phyloP scores from a whole-genome alignment of 2,113 vertebrate genomes.

The Catharus minimus region DNA sequence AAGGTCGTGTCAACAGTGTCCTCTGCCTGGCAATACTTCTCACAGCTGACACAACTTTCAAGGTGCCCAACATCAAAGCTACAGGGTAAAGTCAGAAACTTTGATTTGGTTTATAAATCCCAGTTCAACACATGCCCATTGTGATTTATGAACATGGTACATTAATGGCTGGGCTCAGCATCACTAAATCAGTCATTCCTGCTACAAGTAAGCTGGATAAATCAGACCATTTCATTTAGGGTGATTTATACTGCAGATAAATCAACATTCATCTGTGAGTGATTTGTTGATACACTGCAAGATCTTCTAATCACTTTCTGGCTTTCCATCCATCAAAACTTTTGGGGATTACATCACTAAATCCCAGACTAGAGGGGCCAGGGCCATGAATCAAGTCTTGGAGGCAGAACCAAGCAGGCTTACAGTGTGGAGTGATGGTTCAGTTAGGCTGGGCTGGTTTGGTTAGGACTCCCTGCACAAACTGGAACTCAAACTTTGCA shows the following conservation, averaged over 20 bases:
- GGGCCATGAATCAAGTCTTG: not conserved
- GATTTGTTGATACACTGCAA: not conserved
- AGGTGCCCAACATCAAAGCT: not conserved
- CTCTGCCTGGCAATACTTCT: not conserved
- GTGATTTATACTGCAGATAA: slow-evolving; percentile 21
- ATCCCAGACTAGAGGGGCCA: not conserved
- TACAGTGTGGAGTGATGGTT: not conserved
- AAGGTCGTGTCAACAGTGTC: not conserved
- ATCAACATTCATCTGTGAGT: not conserved
- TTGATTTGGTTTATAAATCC: not conserved
- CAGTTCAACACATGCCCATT: not conserved
- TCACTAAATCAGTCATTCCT: slow-evolving; percentile 23
- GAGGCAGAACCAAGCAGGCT: not conserved
- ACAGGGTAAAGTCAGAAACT: not conserved
- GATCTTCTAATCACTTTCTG: not conserved
- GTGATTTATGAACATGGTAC: not conserved
- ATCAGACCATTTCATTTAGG: slow-evolving; percentile 13
- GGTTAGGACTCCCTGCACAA: not conserved
- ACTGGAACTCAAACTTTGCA: not conserved
- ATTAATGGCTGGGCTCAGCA: slow-evolving; percentile 4
- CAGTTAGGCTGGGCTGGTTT: not conserved
- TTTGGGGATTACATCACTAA: slow-evolving; percentile 5
- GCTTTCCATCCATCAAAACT: slow-evolving; percentile 8
- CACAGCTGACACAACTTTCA: not conserved
- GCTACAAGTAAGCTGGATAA: not conserved